Evolutionary conservation across 2,888 invertebrate species (phyloP).

Genomic region (Lordiphosa andalusiaca): DNA sequence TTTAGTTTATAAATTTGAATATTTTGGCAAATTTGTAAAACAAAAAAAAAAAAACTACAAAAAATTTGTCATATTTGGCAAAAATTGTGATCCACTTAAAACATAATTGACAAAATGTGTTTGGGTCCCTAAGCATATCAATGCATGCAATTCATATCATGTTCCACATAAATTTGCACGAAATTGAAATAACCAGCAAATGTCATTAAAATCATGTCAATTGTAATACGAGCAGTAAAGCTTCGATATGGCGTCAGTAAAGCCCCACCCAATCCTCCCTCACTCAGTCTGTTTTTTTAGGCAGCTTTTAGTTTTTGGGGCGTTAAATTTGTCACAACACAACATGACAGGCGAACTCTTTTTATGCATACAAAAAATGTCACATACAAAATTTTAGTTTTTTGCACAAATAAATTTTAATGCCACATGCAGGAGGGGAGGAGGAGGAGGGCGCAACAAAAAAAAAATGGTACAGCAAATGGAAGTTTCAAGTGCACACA

Average conservation of each 20-base stretch:
- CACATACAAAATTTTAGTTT: constrained; percentile 41
- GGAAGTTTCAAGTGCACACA: constrained; percentile 66
- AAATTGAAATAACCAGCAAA: constrained; percentile 31
- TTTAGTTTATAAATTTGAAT: too few relatives aligned
- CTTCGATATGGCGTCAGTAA: constrained; percentile 42
- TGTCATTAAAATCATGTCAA: constrained; percentile 54
- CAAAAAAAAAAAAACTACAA: too few relatives aligned
- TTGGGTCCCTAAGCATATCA: too few relatives aligned
- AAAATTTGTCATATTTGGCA: too few relatives aligned
- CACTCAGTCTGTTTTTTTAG: constrained; percentile 28
- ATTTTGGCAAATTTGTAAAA: too few relatives aligned
- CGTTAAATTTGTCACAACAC: constrained; percentile 55
- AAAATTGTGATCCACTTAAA: too few relatives aligned
- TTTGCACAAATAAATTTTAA: constrained; percentile 57
- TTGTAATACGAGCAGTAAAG: constrained; percentile 42
- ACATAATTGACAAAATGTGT: too few relatives aligned
- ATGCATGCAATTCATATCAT: too few relatives aligned
- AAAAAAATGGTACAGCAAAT: constrained; percentile 48
- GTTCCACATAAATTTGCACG: too few relatives aligned
- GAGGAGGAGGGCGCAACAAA: constrained; percentile 2
- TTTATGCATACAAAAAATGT: constrained; percentile 46
- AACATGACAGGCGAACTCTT: constrained; percentile 27
- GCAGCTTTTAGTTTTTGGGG: constrained; percentile 56
- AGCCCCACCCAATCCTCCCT: constrained; percentile 30
- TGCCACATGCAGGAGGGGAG: constrained; percentile 30